Percentiles rank a stretch among this genome's conserved stretches.
phyloP scores from a whole-genome alignment of 1,140 invertebrate species.

The Drosophila trapezifrons region DNA sequence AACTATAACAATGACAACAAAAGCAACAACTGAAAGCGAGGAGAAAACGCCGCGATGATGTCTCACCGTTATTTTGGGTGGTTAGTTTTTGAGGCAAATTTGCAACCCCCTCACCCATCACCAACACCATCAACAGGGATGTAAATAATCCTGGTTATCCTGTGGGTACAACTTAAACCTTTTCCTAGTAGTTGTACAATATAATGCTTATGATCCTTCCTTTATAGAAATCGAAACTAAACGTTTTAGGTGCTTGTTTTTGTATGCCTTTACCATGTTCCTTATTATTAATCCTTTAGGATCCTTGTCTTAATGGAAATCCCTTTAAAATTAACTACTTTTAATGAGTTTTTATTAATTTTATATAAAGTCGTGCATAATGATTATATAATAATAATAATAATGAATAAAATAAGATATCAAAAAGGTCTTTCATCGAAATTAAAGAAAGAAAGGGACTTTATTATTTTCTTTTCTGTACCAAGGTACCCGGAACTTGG shows the following conservation, averaged over 20 bases:
- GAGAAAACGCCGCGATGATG: conserved; percentile 18
- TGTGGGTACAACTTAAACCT: neutral
- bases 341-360: neutral
- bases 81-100: conserved; percentile 60
- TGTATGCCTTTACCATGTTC: neutral
- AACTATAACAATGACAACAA: conserved; percentile 41
- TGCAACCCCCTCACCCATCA: conserved; percentile 37
- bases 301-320: neutral
- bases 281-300: neutral
- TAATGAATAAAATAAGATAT: no score
- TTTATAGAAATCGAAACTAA: neutral
- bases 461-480: neutral
- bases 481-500: neutral
- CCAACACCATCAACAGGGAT: neutral
- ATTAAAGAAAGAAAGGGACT: no score
- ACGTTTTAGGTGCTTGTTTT: no score
- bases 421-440: no score
- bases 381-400: no score
- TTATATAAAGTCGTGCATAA: no score
- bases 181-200: neutral
- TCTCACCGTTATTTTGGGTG: conserved; percentile 43
- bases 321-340: neutral
- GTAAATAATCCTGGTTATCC: conserved; percentile 14
- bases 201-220: neutral
- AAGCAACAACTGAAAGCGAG: conserved; percentile 33